Base-by-base conservation (phyloP, 2,888 invertebrate species). In the Sesamia inferens region DNA sequence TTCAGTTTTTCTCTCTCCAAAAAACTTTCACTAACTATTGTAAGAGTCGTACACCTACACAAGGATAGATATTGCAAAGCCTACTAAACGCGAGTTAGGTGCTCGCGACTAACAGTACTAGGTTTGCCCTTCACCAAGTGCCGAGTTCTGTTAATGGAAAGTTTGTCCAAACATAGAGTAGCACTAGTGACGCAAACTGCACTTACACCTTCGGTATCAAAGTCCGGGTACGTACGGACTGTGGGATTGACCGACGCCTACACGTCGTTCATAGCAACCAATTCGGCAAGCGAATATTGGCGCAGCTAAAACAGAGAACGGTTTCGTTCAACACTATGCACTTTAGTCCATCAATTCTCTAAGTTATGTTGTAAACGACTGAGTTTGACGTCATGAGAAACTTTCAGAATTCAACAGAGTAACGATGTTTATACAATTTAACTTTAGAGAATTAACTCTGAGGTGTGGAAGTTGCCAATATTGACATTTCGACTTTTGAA, bases 221-320 rank as follows among this genome's bases (percentile, higher is more conserved):
- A 91, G 90, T 91, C 91, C 92, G 87, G 90, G 84, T 88, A 88
- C 87, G 88, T 89, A 89, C 90, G 84, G 84, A 85, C 86, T 89
- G 87, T 87, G 86, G 77, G 31, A 79, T 68, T 58, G 51, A 77
- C 44, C 88, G 88, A 88, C 89, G 89, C 89, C 90, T 95, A 96
- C 89, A 89, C 93, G 92, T 95, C 94, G 93, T 94, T 94, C 94
- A 89, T 92, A 88, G 91, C 91, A 90, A 96, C 90, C 92, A 96
- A 93, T 90, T 96, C 96, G 89, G 94, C 95, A 91, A 96, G 94
- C 90, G 95, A 92, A 93, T 91, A 95, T 94, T 96, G 96, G 89
- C 94, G 93, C 90, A 90, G 94, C 96, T 96, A 96, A 94, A 96
- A 96, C 93, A 96, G 93, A 95, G 83, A 94, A 94, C 88, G 87